Evolutionary conservation across 2,113 vertebrate genomes (phyloP).

Genomic region (Lepus europaeus): DNA sequence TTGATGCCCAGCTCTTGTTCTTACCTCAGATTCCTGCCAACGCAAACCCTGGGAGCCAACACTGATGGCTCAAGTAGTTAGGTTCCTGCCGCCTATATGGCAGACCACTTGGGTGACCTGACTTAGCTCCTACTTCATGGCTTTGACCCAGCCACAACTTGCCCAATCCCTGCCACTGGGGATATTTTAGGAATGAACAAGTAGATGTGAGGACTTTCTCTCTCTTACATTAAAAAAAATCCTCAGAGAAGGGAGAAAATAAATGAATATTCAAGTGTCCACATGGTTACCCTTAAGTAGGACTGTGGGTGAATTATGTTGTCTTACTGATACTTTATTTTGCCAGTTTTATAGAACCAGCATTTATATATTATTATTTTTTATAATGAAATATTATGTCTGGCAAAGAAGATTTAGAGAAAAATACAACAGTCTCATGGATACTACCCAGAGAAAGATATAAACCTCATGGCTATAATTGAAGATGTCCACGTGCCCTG

Average conservation of each 20-base stretch:
- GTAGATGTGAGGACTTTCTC: too few relatives aligned
- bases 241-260: neutral
- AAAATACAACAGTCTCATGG: neutral
- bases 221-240: neutral
- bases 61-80: too few relatives aligned
- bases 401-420: neutral
- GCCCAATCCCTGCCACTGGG: too few relatives aligned
- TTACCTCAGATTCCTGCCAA: too few relatives aligned
- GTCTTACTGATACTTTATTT: neutral
- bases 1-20: too few relatives aligned
- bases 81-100: too few relatives aligned
- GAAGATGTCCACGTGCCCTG: rapidly evolving
- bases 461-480: rapidly evolving
- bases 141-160: too few relatives aligned
- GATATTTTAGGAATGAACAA: too few relatives aligned
- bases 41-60: too few relatives aligned
- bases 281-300: neutral
- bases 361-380: neutral
- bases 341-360: neutral
- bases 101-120: too few relatives aligned
- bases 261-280: neutral
- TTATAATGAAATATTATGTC: neutral
- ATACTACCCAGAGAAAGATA: neutral
- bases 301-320: neutral
- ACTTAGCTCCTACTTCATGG: too few relatives aligned